Base-by-base conservation (phyloP, 2,113 vertebrate species). In the Nyctibius bracteatus region DNA sequence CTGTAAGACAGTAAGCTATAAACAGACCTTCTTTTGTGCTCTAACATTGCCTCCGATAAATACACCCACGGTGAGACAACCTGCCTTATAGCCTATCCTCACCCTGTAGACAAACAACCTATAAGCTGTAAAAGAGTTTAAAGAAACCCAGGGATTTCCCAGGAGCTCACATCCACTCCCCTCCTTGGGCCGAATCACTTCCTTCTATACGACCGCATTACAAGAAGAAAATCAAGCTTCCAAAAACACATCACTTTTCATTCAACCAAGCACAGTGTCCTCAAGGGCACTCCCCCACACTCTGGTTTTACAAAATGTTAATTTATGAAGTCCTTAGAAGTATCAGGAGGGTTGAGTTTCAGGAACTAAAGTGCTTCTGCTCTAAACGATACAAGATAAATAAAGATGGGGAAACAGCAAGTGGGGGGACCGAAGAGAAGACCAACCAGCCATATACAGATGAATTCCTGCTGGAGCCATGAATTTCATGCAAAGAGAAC, bases 331-430 rank as follows among this genome's bases (percentile, higher is more conserved):
- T 62, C 44, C 73, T 86, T 28, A 24, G 39, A 87, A 80, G 46
- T 47, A 91, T 61, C 66, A 63, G 31, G 66, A 91, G 58, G 78
- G 85, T 72, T 85, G 28, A 41, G 66, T 92, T 95, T 84, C 87
- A 59, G 89, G 54, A 39, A 55, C 52, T 74, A 8, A 31, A 75
- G 47, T 27, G 78, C 23, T 94, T 49, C 58, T 57, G 78, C 58
- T 91, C 54, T 82, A 43, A 92, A 63, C 22, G 44, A 49, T 51
- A 31, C 57, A 72, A 87, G 84, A 87, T 75, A 96, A 94, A 95
- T 71, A 91, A 83, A 94, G 65, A 74, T 1, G 8, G 31, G 58
- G 78, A 87, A 81, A 70, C 43, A 52, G 43, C 19, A 58, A 86
- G 71, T 11, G 59, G 7, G 10, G 59, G 33, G 17, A 95, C 35